Conservation (phyloP, 2,888 invertebrate species). For the Drosophila mayaguana region DNA sequence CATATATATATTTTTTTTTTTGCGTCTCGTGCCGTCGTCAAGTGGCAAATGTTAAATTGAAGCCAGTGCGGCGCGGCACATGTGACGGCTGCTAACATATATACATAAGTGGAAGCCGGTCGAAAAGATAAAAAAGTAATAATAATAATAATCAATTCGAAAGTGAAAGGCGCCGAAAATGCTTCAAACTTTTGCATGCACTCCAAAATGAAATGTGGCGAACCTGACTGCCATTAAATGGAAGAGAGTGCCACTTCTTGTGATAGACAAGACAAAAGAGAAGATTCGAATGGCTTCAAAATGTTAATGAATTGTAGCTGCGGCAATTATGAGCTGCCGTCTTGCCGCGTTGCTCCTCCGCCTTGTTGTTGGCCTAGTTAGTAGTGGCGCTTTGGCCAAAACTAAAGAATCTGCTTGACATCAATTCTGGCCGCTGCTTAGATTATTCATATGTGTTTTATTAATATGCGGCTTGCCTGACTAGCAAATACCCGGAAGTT, state of each 20-base stretch:
- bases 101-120: not conserved
- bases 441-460: conserved; percentile 31
- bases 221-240: conserved; percentile 17
- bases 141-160: conserved; percentile 40
- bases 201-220: conserved; percentile 20
- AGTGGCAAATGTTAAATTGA: conserved; percentile 57
- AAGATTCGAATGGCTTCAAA: conserved; percentile 25
- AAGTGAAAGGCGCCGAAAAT: conserved; percentile 58
- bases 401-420: conserved; percentile 59
- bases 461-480: conserved; percentile 24
- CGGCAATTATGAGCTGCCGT: conserved; percentile 43
- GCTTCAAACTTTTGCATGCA: conserved; percentile 41
- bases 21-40: conserved; percentile 49
- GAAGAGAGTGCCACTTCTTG: conserved; percentile 24
- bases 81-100: conserved; percentile 25
- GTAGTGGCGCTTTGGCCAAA: conserved; percentile 27
- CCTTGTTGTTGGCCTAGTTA: conserved; percentile 46
- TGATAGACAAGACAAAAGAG: conserved; percentile 17
- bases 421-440: conserved; percentile 37
- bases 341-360: conserved; percentile 7
- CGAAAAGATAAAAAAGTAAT: conserved; percentile 17
- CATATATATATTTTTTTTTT: conserved; percentile 23
- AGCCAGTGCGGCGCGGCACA: conserved; percentile 40
- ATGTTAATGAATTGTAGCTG: conserved; percentile 50
- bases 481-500: not conserved